phyloP scores from a whole-genome alignment of 1,140 invertebrate species.

The Procambarus virginalis region DNA sequence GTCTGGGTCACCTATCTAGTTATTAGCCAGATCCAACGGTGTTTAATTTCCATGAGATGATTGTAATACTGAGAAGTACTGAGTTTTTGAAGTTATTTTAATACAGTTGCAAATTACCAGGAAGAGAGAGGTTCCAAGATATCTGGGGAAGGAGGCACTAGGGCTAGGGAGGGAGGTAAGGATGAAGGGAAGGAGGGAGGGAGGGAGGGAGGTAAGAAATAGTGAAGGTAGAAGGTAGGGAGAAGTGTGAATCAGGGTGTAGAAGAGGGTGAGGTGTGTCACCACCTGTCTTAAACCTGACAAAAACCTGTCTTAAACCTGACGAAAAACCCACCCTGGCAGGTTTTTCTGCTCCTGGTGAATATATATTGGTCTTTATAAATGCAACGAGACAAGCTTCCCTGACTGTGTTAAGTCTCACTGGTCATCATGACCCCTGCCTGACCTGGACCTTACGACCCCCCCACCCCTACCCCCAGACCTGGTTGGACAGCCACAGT shows the following conservation, averaged over 20 bases:
- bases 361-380: neutral
- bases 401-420: neutral
- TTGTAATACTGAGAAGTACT: too few relatives aligned
- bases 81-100: too few relatives aligned
- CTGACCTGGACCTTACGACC: too few relatives aligned
- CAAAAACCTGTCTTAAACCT: neutral
- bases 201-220: neutral
- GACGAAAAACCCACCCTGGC: neutral
- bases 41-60: too few relatives aligned
- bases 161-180: neutral
- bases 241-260: neutral
- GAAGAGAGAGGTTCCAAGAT: neutral
- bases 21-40: too few relatives aligned
- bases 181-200: neutral
- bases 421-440: neutral
- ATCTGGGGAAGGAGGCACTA: neutral
- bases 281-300: neutral
- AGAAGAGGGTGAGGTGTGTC: neutral
- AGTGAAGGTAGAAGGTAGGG: neutral
- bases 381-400: neutral
- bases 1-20: too few relatives aligned
- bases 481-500: too few relatives aligned
- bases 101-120: neutral
- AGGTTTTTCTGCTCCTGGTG: neutral
- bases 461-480: too few relatives aligned